Base-by-base conservation (phyloP, 1,140 invertebrate genomes). In the Drosophila sechellia region DNA sequence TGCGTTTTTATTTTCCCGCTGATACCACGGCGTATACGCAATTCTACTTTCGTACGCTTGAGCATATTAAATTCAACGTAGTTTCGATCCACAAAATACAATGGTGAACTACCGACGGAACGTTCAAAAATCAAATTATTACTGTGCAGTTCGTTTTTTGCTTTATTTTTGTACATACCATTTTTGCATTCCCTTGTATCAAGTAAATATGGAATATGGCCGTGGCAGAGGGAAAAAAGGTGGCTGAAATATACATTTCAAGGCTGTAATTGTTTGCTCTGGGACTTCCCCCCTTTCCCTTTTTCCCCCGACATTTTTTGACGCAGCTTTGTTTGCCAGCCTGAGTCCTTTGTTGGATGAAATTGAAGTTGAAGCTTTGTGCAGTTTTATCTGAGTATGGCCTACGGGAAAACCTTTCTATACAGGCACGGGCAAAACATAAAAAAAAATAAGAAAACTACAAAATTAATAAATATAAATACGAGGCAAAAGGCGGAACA, bases 281-380 rank as follows among this genome's bases (percentile, higher is more conserved):
- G 10, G 17, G 17, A 17, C 12, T 20, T 17, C 11, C 17, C 11
- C 17, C 13, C 12, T 20, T 22, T 17, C 15, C 17, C 3, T 1
- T 4, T 13, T 13, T 39, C 12, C 12, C 37, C 37, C 31, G 31
- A 3, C 31, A 10, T 25, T 75, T 45, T 61, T 72, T 76, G 61
- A 63, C 60, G 53, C 39, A 54, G 58, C 79, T 75, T 83, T 81
- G 79, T 84, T 70, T 78, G 64, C 54, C 34, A 54, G 49, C 53
- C 79, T 56, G 50, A 48, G 68, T 59, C 63, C 37, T 81, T 83
- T 83, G 80, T 84, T 75, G 59, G 34, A 34, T 54, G 37, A 61
- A 72, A 76, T 72, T 48, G 54, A 72, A 77, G 70, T 79, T 85
- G 81, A 84, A 72, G 81, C 72, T 79, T 85, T 84, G 81, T 84